These are phyloP conservation scores for Eulemur macaco DNA, from an alignment of 2,113 vertebrate species.

Conservation along the genomic window DNA sequence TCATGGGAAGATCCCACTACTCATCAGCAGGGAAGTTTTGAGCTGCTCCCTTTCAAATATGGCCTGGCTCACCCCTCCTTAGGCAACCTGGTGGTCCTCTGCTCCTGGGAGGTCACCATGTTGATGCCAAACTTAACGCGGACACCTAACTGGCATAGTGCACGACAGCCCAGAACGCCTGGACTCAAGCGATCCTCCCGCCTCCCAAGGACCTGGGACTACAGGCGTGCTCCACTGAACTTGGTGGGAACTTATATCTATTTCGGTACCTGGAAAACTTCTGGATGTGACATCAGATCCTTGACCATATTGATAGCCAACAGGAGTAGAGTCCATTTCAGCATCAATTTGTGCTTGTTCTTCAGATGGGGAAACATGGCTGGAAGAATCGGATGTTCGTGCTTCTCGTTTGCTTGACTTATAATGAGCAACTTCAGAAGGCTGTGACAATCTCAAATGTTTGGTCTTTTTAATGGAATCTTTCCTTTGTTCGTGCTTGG, in stretches of 20 bases:
- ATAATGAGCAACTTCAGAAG: slow-evolving; percentile 68
- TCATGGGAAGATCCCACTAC: too few species aligned
- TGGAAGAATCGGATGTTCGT: slow-evolving; percentile 44
- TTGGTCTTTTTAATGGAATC: slow-evolving; percentile 73
- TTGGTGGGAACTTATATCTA: slow-evolving; percentile 57
- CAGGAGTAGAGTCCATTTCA: slow-evolving; percentile 36
- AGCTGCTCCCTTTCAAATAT: too few species aligned
- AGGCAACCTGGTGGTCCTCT: too few species aligned
- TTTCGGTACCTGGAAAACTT: slow-evolving; percentile 77
- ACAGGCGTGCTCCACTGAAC: too few species aligned
- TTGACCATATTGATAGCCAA: slow-evolving; percentile 37
- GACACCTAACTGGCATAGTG: too few species aligned
- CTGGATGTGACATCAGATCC: slow-evolving; percentile 59
- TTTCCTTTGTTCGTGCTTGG: slow-evolving; percentile 79
- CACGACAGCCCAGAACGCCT: too few species aligned
- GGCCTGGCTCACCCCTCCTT: too few species aligned
- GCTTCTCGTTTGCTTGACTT: slow-evolving; percentile 80
- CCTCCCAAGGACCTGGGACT: too few species aligned
- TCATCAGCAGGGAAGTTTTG: too few species aligned
- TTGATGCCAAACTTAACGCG: too few species aligned
- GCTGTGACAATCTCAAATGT: slow-evolving; percentile 79
- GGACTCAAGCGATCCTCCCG: too few species aligned
- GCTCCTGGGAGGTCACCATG: too few species aligned
- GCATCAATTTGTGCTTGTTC: slow-evolving; percentile 71
- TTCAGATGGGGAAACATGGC: slow-evolving; percentile 60